phyloP scores from a whole-genome alignment of 2,797 vertebrate species.

The Gorsachius magnificus region DNA sequence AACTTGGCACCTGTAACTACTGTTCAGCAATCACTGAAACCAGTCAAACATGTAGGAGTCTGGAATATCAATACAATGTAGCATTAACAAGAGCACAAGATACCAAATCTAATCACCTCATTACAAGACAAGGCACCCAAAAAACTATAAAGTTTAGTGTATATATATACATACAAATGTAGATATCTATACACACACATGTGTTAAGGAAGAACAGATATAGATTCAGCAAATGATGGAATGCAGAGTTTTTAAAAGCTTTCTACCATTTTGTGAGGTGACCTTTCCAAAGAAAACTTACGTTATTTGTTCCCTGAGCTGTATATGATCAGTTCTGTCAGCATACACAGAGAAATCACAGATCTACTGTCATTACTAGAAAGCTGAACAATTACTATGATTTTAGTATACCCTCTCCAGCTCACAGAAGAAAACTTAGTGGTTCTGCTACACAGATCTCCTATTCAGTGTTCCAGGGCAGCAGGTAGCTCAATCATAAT shows the following conservation, averaged over 20 bases:
- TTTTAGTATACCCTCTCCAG: background rate
- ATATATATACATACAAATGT: background rate
- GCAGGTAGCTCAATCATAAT: background rate
- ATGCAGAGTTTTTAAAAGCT: background rate
- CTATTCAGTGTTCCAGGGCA: background rate
- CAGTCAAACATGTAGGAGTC: background rate
- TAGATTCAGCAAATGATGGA: background rate
- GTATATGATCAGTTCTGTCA: constrained; percentile 31
- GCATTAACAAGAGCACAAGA: background rate
- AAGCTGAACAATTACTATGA: background rate
- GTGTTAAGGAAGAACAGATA: background rate
- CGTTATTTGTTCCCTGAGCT: constrained; percentile 45
- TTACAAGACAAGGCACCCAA: background rate
- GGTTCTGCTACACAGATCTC: background rate
- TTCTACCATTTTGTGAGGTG: background rate
- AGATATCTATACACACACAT: too few species aligned
- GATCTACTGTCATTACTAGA: background rate
- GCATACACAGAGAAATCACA: background rate
- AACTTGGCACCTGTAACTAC: background rate
- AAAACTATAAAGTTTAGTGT: background rate
- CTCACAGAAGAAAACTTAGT: background rate
- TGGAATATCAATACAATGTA: background rate
- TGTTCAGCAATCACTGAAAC: background rate
- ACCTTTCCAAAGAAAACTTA: constrained; percentile 11
- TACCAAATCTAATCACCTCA: background rate